A percentile compares a stretch with the other conserved stretches of the same genome.
Conservation (phyloP, 2,888 invertebrate species). For the Cabera pusaria region DNA sequence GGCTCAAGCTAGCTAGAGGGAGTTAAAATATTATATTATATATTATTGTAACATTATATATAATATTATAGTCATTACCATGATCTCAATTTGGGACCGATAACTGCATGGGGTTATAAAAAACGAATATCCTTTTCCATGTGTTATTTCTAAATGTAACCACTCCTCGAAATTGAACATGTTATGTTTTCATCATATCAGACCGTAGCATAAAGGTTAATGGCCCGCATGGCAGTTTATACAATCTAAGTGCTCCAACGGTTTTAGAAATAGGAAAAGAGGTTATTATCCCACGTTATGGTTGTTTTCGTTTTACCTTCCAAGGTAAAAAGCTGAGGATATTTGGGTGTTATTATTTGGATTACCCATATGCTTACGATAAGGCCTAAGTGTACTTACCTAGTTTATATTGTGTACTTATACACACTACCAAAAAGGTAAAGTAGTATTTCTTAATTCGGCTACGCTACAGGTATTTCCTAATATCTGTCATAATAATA, state of each 20-base stretch:
- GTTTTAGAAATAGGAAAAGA: constrained; percentile 22
- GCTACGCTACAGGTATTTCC: no score
- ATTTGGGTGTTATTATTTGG: constrained; percentile 4
- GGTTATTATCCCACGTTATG: constrained; percentile 23
- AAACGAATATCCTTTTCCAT: background rate
- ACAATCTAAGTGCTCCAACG: constrained; percentile 23
- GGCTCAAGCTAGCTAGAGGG: no score
- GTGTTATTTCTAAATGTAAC: constrained; percentile 22
- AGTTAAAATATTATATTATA: no score
- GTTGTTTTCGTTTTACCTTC: constrained; percentile 13
- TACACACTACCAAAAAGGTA: no score
- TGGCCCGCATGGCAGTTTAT: constrained; percentile 30
- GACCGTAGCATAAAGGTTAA: constrained; percentile 38
- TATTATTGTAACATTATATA: no score
- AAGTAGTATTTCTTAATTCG: no score
- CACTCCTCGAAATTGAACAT: constrained; percentile 40
- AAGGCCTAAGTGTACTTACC: constrained; percentile 1
- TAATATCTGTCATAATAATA: no score
- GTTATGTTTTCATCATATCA: constrained; percentile 34
- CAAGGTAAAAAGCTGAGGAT: constrained; percentile 13
- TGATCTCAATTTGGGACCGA: constrained; percentile 1
- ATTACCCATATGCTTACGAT: constrained; percentile 2
- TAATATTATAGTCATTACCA: no score
- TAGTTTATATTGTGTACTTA: background rate
- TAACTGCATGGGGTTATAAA: background rate